Conservation (phyloP, 2,888 invertebrate genomes). For the Holacanthella duospinosa region DNA sequence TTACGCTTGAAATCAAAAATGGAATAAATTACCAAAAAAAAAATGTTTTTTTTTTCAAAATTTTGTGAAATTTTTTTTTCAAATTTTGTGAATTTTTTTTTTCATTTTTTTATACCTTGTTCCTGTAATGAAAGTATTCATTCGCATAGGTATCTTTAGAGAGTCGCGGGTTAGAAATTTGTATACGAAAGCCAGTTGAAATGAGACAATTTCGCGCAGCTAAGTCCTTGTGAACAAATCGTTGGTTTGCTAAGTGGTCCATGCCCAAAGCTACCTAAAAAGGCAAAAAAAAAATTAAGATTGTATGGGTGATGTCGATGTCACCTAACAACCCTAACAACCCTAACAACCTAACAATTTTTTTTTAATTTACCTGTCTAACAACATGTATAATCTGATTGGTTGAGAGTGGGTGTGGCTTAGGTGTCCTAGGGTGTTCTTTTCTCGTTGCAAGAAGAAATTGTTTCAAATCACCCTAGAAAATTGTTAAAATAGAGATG, state of each 20-base stretch:
- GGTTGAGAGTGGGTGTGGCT: slow-evolving; percentile 55
- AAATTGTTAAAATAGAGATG: slow-evolving; percentile 25
- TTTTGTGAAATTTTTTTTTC: too few species aligned
- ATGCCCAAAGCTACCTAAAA: slow-evolving; percentile 68
- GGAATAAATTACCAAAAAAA: not conserved
- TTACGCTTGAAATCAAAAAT: not conserved
- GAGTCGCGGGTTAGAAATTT: slow-evolving; percentile 68
- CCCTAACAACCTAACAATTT: too few species aligned
- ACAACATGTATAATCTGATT: slow-evolving; percentile 58
- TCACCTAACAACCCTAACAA: too few species aligned
- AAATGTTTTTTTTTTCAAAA: too few species aligned
- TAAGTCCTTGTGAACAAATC: slow-evolving; percentile 80
- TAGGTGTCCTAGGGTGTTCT: slow-evolving; percentile 41
- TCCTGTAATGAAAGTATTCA: slow-evolving; percentile 77
- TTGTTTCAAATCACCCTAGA: slow-evolving; percentile 81
- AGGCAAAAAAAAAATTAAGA: slow-evolving; percentile 1
- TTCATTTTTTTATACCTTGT: slow-evolving; percentile 48
- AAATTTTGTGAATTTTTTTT: too few species aligned
- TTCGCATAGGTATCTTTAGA: slow-evolving; percentile 75
- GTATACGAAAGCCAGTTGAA: slow-evolving; percentile 64
- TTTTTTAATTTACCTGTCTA: slow-evolving; percentile 29
- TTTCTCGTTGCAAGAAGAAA: slow-evolving; percentile 61
- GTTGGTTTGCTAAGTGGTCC: slow-evolving; percentile 62
- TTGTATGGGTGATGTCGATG: not conserved
- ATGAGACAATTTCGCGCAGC: slow-evolving; percentile 85